A percentile compares a stretch with the other conserved stretches of the same genome.
phyloP scores from a whole-genome alignment of 2,888 invertebrate species.

The Hypselothyrea guttata region DNA sequence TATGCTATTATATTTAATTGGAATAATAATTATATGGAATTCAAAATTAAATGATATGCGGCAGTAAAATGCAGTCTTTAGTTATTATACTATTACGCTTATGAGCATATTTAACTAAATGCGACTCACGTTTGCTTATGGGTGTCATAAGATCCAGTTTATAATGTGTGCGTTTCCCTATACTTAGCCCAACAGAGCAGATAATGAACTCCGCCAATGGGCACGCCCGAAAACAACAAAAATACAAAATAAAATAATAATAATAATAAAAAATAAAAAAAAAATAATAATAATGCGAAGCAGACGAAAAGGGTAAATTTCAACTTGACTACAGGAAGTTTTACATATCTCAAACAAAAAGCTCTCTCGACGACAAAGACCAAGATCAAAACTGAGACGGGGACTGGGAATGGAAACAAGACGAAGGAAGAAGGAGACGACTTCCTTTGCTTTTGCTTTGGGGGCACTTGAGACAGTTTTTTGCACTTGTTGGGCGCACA shows the following conservation, averaged over 20 bases:
- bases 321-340: conserved; percentile 73
- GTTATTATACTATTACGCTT: conserved; percentile 6
- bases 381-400: no score
- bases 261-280: conserved; percentile 5
- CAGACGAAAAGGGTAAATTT: conserved; percentile 30
- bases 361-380: conserved; percentile 51
- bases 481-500: conserved; percentile 60
- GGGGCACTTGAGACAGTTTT: conserved; percentile 72
- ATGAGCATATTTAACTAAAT: conserved; percentile 15
- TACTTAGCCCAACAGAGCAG: conserved; percentile 39
- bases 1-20: no score
- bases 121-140: conserved; percentile 23
- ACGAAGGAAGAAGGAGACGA: no score
- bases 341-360: conserved; percentile 70
- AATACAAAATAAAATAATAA: background rate
- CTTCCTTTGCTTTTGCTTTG: conserved; percentile 56
- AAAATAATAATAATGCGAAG: no score
- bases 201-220: conserved; percentile 38
- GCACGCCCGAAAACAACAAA: conserved; percentile 39
- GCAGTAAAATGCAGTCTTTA: conserved; percentile 1
- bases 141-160: conserved; percentile 35
- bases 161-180: conserved; percentile 22
- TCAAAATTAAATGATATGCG: no score
- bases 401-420: no score
- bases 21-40: no score